A percentile compares a stretch with the other conserved stretches of the same genome.
Conservation (phyloP, 2,113 vertebrate genomes). For the Sakesphorus luctuosus region DNA sequence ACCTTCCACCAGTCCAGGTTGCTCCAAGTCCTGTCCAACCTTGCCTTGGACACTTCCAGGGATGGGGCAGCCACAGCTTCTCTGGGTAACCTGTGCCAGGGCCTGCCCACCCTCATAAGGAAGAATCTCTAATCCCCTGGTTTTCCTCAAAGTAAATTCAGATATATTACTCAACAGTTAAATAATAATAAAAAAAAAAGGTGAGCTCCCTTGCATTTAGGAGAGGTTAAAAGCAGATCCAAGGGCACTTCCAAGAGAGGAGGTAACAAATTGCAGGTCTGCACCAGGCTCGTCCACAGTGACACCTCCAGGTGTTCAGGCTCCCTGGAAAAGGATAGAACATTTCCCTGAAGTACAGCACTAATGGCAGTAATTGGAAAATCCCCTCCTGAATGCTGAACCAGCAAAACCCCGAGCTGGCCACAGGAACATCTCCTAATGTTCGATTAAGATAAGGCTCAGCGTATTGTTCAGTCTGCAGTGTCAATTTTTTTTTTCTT, state of each 20-base stretch:
- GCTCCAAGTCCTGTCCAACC: rapidly evolving
- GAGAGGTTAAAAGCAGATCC: constrained; percentile 21
- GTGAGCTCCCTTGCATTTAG: background rate
- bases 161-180: background rate
- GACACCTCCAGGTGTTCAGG: constrained; percentile 17
- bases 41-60: background rate
- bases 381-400: constrained; percentile 43
- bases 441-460: constrained; percentile 63
- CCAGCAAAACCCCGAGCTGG: background rate
- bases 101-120: rapidly evolving
- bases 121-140: background rate
- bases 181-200: no score
- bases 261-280: constrained; percentile 4
- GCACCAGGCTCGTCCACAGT: background rate
- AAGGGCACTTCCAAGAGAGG: background rate
- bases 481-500: background rate
- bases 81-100: background rate
- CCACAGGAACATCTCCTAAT: constrained; percentile 31
- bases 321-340: background rate
- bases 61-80: background rate
- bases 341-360: background rate
- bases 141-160: background rate
- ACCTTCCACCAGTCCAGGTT: rapidly evolving
- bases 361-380: constrained; percentile 55
- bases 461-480: constrained; percentile 19